A percentile compares a stretch with the other conserved stretches of the same genome.
These are phyloP conservation scores for Ammospiza nelsoni DNA, from an alignment of 2,113 vertebrate species.

Conservation along the genomic window DNA sequence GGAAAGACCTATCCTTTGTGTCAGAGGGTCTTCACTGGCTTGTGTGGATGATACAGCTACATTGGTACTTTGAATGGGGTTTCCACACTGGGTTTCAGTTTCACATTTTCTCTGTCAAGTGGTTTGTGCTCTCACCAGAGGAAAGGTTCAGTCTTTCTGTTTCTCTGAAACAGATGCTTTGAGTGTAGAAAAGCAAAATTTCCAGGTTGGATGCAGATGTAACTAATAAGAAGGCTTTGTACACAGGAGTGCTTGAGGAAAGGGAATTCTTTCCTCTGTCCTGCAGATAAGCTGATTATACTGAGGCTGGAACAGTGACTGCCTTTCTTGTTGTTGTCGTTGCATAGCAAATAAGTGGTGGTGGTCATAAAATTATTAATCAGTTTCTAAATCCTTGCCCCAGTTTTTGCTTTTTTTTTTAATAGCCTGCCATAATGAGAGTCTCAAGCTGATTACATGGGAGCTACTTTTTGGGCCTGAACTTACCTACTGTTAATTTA, in stretches of 20 bases:
- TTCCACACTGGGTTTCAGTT: background rate
- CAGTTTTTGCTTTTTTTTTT: background rate
- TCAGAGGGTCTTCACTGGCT: background rate
- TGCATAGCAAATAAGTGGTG: background rate
- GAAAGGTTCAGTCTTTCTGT: background rate
- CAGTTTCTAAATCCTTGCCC: conserved; percentile 32
- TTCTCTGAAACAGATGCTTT: background rate
- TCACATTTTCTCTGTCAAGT: background rate
- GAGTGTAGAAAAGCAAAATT: background rate
- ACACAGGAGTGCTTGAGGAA: background rate
- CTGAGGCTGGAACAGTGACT: background rate
- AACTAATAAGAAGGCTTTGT: background rate
- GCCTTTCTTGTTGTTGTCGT: conserved; percentile 16
- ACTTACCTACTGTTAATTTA: background rate
- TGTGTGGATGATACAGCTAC: background rate
- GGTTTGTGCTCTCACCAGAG: background rate
- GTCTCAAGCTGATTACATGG: background rate
- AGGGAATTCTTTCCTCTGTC: background rate
- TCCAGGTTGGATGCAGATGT: background rate
- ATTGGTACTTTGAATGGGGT: background rate
- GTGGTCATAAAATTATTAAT: conserved; percentile 22
- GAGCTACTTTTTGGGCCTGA: background rate
- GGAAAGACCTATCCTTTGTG: background rate
- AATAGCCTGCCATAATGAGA: background rate
- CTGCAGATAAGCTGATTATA: conserved; percentile 30